Evolutionary conservation across 2,113 vertebrate genomes (phyloP).

Genomic region (Podarcis cretensis): DNA sequence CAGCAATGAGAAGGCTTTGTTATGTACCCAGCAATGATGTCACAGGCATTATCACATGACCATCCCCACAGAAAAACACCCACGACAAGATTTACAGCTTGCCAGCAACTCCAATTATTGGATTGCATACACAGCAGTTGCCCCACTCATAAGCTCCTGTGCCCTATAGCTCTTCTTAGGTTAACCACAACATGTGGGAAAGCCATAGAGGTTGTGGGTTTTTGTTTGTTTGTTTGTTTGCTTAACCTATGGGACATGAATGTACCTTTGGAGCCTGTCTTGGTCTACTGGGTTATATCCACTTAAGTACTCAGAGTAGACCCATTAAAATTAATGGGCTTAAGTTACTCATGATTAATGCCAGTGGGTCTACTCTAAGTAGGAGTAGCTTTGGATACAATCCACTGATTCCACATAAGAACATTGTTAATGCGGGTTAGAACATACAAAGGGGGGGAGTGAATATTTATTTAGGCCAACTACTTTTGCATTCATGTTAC

Average conservation of each 20-base stretch:
- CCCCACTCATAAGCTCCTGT: neutral
- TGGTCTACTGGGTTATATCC: too few relatives aligned
- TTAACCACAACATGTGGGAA: neutral
- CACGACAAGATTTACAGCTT: neutral
- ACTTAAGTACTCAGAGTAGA: too few relatives aligned
- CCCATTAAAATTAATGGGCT: too few relatives aligned
- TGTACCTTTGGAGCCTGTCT: neutral
- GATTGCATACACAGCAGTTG: neutral
- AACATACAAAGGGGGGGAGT: neutral
- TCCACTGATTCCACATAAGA: neutral
- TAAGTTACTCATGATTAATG: too few relatives aligned
- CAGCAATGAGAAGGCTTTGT: neutral
- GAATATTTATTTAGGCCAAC: neutral
- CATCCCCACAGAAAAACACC: neutral
- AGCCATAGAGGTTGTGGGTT: neutral
- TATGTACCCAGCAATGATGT: neutral
- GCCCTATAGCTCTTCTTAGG: neutral
- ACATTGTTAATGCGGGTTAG: neutral
- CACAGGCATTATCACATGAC: neutral
- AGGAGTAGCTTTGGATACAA: too few relatives aligned
- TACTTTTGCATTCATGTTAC: neutral
- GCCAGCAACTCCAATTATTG: neutral
- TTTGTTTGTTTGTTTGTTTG: neutral
- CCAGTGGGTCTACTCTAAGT: too few relatives aligned
- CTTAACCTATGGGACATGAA: neutral